Evolutionary conservation across 2,888 invertebrate species (phyloP).

Genomic region (Dolichopus griseipennis): DNA sequence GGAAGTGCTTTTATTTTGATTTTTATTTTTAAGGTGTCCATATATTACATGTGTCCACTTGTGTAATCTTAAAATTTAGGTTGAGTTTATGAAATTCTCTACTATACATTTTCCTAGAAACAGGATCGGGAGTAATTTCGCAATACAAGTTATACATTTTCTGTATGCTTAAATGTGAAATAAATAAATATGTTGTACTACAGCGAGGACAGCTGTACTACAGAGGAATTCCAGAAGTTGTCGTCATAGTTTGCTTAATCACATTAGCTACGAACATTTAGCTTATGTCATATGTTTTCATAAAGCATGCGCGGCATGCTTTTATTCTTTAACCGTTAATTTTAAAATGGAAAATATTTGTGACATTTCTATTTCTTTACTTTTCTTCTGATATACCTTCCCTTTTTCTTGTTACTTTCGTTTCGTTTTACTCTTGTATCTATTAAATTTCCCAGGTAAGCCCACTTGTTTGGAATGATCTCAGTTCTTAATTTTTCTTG

Average conservation of each 20-base stretch:
- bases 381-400: background rate
- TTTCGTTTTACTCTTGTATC: background rate
- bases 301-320: background rate
- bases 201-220: background rate
- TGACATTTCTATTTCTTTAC: background rate
- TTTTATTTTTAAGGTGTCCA: no score
- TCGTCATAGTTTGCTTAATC: background rate
- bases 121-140: no score
- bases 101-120: no score
- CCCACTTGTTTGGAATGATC: conserved; percentile 3
- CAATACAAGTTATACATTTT: no score
- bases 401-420: conserved; percentile 2
- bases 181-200: background rate
- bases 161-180: no score
- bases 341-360: background rate
- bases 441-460: background rate
- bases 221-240: background rate
- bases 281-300: conserved; percentile 5
- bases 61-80: no score
- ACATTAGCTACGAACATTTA: conserved; percentile 7
- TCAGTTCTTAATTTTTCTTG: no score
- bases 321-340: background rate
- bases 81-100: no score
- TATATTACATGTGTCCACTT: no score
- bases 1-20: no score